These are phyloP conservation scores for Pangasius mekongensis DNA, from an alignment of 2,797 vertebrate genomes.

Conservation along the genomic window DNA sequence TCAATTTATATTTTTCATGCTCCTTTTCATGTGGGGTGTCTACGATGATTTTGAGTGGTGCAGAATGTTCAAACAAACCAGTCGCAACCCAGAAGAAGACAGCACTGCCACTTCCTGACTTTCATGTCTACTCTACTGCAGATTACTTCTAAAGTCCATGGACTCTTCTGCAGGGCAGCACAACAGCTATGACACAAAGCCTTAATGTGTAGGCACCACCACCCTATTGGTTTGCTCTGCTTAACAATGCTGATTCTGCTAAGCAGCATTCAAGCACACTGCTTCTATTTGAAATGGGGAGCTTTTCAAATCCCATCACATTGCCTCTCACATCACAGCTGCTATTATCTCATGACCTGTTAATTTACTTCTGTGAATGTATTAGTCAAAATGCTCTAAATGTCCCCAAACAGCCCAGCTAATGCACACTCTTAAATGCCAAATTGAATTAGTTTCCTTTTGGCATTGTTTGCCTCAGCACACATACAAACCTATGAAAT, in stretches of 20 bases:
- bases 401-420: slow-evolving; percentile 10
- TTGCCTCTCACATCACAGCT: slow-evolving; percentile 31
- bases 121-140: slow-evolving; percentile 1
- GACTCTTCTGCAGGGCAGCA: slow-evolving; percentile 25
- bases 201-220: slow-evolving; percentile 20
- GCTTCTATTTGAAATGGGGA: slow-evolving; percentile 15
- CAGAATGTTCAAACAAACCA: slow-evolving; percentile 35
- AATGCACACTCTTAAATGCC: slow-evolving; percentile 25
- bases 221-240: slow-evolving; percentile 32
- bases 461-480: slow-evolving; percentile 15
- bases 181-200: slow-evolving; percentile 29
- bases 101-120: slow-evolving; percentile 13
- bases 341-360: slow-evolving; percentile 40
- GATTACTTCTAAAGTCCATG: slow-evolving; percentile 34
- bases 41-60: slow-evolving; percentile 28
- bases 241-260: slow-evolving; percentile 33
- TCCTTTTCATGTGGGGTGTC: slow-evolving; percentile 18
- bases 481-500: slow-evolving; percentile 9
- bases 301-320: slow-evolving; percentile 20
- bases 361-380: slow-evolving; percentile 45
- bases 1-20: slow-evolving; percentile 24
- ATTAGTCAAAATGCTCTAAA: slow-evolving; percentile 37
- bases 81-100: slow-evolving; percentile 23
- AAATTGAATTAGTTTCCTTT: slow-evolving; percentile 27
- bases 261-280: slow-evolving; percentile 28